Base-by-base conservation (phyloP, 1,140 invertebrate genomes). In the Zaprionus africanus region DNA sequence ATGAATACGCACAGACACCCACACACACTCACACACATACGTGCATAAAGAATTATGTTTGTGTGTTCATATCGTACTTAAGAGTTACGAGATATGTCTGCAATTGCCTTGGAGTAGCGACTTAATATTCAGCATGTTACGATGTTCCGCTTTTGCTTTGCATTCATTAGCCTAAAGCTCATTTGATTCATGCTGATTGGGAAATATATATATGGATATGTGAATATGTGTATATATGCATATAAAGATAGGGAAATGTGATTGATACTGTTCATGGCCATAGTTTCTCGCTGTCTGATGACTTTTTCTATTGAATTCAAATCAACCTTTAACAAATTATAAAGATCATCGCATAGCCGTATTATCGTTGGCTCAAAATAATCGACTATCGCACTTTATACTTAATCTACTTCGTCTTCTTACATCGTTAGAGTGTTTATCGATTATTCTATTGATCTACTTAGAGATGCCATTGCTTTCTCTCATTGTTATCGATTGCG, bases 11-110 rank as follows among this genome's bases (percentile, higher is more conserved):
- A 34, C n/a, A 38, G n/a, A 26, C 13, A n/a, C 24, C 7, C 19
- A 22, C 46, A 22, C 34, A 26, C 9, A 51, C 19, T 22, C 60
- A 24, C 38, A 60, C 12, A 38, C 31, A 11, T 11, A 11, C 31
- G 36, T 62, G 43, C 49, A 51, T 62, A 31, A 17, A 34, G 6
- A 22, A 46, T 43, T 51, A 38, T 31, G 9, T 15, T 5, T 49
- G 34, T 38, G 17, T 24, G 22, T 24, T 7, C 24, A 61, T 61
- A 41, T 46, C 24, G 38, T 56, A 43, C 62, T 56, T 65, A 54
- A 51, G 24, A 51, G 46, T 65, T 56, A 65, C 49, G 34, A 49
- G 43, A 19, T 51, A 51, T 51, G 46, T 51, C 46, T 51, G 46
- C 46, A 19, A 51, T 51, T 49, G 46, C 22, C 46, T 49, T 9